phyloP scores from a whole-genome alignment of 1,140 invertebrate species.

The Aphis gossypii region DNA sequence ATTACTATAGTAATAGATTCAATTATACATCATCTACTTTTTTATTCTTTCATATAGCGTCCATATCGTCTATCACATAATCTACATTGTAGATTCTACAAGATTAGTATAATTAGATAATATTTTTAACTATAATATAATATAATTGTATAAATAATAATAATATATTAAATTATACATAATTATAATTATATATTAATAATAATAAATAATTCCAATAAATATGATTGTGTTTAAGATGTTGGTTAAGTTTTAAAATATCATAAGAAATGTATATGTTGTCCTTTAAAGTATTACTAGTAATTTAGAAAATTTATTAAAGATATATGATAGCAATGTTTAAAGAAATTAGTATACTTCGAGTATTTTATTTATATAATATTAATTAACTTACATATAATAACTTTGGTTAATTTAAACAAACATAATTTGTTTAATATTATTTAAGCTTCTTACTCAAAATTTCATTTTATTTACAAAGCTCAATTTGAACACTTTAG shows the following conservation, averaged over 20 bases:
- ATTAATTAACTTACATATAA: background rate
- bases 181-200: too few species aligned
- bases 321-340: background rate
- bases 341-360: background rate
- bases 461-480: background rate
- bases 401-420: background rate
- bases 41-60: too few species aligned
- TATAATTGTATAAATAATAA: background rate
- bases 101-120: background rate
- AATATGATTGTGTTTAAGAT: too few species aligned
- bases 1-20: background rate
- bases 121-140: background rate
- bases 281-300: background rate
- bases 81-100: too few species aligned
- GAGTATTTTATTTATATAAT: background rate
- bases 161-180: too few species aligned
- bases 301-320: background rate
- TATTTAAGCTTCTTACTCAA: conserved; percentile 15
- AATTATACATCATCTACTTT: background rate
- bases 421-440: background rate
- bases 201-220: too few species aligned
- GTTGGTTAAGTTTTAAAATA: background rate
- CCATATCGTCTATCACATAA: too few species aligned
- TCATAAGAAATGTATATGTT: background rate
- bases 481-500: background rate